phyloP scores from a whole-genome alignment of 2,888 invertebrate genomes.

The Strigamia transsilvanica region DNA sequence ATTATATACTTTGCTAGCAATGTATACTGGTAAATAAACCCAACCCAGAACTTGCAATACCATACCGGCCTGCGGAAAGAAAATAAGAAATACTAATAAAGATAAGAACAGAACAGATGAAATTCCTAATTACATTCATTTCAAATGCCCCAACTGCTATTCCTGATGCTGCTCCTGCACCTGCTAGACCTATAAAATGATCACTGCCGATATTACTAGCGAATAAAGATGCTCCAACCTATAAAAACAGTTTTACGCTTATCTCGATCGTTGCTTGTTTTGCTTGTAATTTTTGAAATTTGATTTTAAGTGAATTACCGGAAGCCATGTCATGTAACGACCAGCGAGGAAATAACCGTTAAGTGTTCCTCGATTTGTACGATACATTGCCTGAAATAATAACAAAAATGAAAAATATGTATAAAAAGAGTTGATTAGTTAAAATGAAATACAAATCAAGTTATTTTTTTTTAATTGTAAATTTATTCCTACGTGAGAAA shows the following conservation, averaged over 20 bases:
- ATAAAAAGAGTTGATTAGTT: not conserved
- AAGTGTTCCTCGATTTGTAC: slow-evolving; percentile 63
- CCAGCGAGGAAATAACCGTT: slow-evolving; percentile 66
- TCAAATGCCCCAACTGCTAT: slow-evolving; percentile 68
- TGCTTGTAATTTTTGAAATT: not conserved
- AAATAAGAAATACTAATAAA: not conserved
- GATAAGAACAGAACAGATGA: not conserved
- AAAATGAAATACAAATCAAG: not conserved
- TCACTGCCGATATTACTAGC: slow-evolving; percentile 68
- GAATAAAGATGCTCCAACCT: slow-evolving; percentile 67
- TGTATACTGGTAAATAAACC: slow-evolving; percentile 65
- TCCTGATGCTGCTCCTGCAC: slow-evolving; percentile 66
- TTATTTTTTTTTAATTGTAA: not conserved
- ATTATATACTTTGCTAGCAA: slow-evolving; percentile 62
- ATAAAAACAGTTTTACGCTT: slow-evolving; percentile 3
- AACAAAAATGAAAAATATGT: not conserved
- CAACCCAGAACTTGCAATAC: slow-evolving; percentile 64
- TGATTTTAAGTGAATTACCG: slow-evolving; percentile 60
- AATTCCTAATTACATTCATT: slow-evolving; percentile 63
- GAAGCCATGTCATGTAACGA: slow-evolving; percentile 65
- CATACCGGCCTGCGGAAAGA: slow-evolving; percentile 62
- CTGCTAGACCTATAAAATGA: slow-evolving; percentile 68
- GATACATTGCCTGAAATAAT: slow-evolving; percentile 63
- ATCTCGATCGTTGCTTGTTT: not conserved
- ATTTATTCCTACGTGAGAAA: not conserved